A percentile compares a stretch with the other conserved stretches of the same genome.
These are phyloP conservation scores for Lithophane semibrunnea DNA, from an alignment of 2,888 invertebrate species.

Conservation along the genomic window DNA sequence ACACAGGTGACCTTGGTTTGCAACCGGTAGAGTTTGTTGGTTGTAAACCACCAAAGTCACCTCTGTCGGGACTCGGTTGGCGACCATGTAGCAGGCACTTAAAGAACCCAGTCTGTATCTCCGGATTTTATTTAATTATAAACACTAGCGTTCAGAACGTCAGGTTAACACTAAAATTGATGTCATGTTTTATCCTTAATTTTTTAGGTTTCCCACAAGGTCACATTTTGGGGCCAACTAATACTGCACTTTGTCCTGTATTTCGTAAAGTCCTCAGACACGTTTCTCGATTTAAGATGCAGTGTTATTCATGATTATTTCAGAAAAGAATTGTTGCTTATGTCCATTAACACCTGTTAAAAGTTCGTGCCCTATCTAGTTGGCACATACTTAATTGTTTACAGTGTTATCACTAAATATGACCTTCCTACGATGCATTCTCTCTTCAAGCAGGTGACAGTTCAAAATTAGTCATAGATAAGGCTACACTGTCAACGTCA, in stretches of 20 bases:
- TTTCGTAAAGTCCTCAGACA: background rate
- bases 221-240: constrained; percentile 3
- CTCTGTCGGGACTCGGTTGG: no score
- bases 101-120: background rate
- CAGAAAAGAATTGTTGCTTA: background rate
- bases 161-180: background rate
- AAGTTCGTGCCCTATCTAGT: constrained; percentile 49
- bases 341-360: constrained; percentile 40
- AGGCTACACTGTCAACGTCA: background rate
- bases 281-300: background rate
- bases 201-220: constrained; percentile 11
- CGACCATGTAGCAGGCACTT: no score
- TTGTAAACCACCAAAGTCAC: no score
- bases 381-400: constrained; percentile 24
- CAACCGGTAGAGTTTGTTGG: no score
- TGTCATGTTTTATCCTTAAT: background rate
- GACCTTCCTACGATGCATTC: constrained; percentile 37
- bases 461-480: constrained; percentile 19
- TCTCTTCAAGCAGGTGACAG: constrained; percentile 29
- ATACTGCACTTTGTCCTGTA: background rate
- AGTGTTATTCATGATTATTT: background rate
- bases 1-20: no score
- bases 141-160: background rate
- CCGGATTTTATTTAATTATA: background rate
- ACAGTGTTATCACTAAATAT: constrained; percentile 31